phyloP scores from a whole-genome alignment of 1,140 invertebrate genomes.

The Sycophaga agraensis region DNA sequence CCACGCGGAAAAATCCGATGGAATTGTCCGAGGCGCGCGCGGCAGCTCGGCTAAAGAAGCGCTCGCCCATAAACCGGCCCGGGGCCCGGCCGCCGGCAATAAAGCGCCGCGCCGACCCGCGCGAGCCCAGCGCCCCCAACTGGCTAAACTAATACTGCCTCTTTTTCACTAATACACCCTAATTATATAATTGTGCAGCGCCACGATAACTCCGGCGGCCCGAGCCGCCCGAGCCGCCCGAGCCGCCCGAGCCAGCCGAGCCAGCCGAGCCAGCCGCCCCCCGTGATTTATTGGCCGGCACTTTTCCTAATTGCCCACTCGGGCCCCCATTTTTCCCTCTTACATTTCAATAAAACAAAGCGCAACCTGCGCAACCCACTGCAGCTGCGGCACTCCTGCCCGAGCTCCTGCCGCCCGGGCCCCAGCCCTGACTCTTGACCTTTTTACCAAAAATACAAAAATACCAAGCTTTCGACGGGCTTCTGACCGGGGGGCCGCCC shows the following conservation, averaged over 20 bases:
- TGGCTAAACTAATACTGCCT: not conserved
- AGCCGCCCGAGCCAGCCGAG: not conserved
- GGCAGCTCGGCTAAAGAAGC: not conserved
- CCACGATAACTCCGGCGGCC: not conserved
- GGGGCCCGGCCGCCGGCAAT: too few species aligned
- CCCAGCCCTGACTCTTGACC: not conserved
- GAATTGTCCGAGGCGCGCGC: slow-evolving; percentile 19
- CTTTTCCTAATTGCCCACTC: not conserved
- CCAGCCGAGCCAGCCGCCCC: not conserved
- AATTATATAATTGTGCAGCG: slow-evolving; percentile 1
- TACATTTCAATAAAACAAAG: slow-evolving; percentile 11
- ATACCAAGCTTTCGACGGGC: too few species aligned
- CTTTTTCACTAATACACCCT: not conserved
- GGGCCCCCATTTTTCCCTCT: not conserved
- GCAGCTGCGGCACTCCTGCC: too few species aligned
- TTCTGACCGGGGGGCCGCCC: too few species aligned
- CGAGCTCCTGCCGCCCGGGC: too few species aligned
- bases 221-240: not conserved
- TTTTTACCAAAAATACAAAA: too few species aligned
- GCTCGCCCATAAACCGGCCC: too few species aligned
- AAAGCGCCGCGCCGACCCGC: not conserved
- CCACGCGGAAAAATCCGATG: slow-evolving; percentile 11
- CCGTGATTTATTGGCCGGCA: not conserved
- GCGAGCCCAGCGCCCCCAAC: not conserved
- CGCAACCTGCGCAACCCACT: too few species aligned